These are phyloP conservation scores for Meloidogyne chitwoodi DNA, from an alignment of 1,140 invertebrate genomes.

Conservation along the genomic window DNA sequence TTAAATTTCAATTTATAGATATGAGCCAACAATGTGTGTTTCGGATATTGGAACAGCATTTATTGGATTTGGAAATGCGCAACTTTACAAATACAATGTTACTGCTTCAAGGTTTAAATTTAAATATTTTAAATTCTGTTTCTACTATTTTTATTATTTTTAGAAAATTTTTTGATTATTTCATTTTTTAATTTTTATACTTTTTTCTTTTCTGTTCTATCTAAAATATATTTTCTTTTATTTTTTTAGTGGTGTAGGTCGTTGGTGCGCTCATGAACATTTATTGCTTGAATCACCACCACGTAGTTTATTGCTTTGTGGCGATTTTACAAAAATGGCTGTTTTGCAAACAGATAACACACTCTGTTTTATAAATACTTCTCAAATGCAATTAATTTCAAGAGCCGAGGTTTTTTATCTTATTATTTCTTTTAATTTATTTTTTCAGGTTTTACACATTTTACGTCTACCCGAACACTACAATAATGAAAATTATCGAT, in stretches of 20 bases:
- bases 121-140: too few relatives aligned
- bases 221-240: too few relatives aligned
- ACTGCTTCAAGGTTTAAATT: conserved; percentile 15
- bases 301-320: conserved; percentile 18
- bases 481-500: neutral
- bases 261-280: conserved; percentile 22
- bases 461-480: neutral
- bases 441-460: neutral
- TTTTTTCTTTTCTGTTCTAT: too few relatives aligned
- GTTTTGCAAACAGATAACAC: conserved; percentile 31
- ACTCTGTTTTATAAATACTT: conserved; percentile 27
- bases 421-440: neutral
- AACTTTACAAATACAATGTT: conserved; percentile 34
- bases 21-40: conserved; percentile 24
- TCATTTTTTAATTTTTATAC: too few relatives aligned
- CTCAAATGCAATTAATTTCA: neutral
- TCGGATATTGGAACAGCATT: conserved; percentile 31
- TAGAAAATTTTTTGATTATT: too few relatives aligned
- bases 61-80: conserved; percentile 34
- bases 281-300: conserved; percentile 31
- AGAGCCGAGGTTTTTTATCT: neutral
- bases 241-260: conserved; percentile 22
- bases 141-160: too few relatives aligned
- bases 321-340: conserved; percentile 20
- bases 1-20: neutral